Evolutionary conservation across 1,140 invertebrate species (phyloP), one percentile per base, ranked within the genome.

Genomic region (Bradysia coprophila): DNA sequence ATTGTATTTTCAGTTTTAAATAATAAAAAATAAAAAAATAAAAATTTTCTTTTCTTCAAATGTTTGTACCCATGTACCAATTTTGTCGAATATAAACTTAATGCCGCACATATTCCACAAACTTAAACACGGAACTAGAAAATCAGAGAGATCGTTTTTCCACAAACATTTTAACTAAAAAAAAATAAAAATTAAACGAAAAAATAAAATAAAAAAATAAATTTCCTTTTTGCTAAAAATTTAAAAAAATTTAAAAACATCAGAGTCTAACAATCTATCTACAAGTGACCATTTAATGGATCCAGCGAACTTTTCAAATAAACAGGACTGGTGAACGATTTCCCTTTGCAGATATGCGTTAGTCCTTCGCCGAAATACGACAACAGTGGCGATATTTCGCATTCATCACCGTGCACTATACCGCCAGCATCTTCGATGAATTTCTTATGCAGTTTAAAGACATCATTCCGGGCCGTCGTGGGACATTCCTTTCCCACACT

Each of bases 311-410:
- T 48, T 37, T 56, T 42, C 36, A 79, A 61, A 49, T 71, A 61
- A 40, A 76, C 57, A 22, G 80, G 81, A n/a, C 75, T 72, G n/a
- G 64, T 63, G 43, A 84, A 81, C 9, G 67, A 69, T 56, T 79
- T 76, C 21, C 73, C 73, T 43, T 68, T 63, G 0, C 81, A 80
- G 13, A 78, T 51, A 2, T 69, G 55, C 38, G 67, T 64, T 28
- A 93, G 66, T 53, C 80, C 78, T 65, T 94, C 93, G 4, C 93
- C 93, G 38, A 75, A 76, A 52, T 95, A 96, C 0, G 89, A 91
- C 0, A 94, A 61, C 1, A 94, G 60, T 10, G 93, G 90, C 21
- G 91, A 94, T 45, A 97, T 83, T 67, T 98, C 93, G 52, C 84
- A 76, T 34, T 88, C 69, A 36, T 78, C 66, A 21, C 75, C 71